phyloP scores from a whole-genome alignment of 2,888 invertebrate species.

The Acrobasis consociella region DNA sequence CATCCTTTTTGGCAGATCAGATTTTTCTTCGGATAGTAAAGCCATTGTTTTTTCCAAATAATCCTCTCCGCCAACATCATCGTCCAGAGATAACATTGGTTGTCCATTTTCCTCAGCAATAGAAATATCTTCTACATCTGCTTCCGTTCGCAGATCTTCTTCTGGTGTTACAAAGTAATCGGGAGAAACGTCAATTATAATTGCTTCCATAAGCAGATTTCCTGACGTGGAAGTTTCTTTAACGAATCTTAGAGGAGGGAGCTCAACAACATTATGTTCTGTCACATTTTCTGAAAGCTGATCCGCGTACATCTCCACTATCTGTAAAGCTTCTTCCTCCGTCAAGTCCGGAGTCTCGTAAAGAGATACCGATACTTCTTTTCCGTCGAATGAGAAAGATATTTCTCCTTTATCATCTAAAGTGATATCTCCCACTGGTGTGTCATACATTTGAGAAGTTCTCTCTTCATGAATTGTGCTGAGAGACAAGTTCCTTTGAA shows the following conservation, averaged over 20 bases:
- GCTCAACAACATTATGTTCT: slow-evolving; percentile 92
- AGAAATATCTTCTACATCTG: slow-evolving; percentile 93
- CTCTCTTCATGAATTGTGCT: slow-evolving; percentile 96
- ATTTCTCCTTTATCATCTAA: slow-evolving; percentile 93
- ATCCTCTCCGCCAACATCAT: slow-evolving; percentile 79
- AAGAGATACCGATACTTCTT: slow-evolving; percentile 94
- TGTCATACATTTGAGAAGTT: slow-evolving; percentile 94
- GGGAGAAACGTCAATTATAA: slow-evolving; percentile 94
- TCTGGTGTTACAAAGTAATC: slow-evolving; percentile 91
- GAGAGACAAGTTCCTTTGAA: slow-evolving; percentile 90
- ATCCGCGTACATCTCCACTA: slow-evolving; percentile 97
- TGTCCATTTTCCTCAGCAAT: slow-evolving; percentile 87
- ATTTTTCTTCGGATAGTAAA: slow-evolving; percentile 74
- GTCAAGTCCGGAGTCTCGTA: slow-evolving; percentile 96
- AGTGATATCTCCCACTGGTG: slow-evolving; percentile 89
- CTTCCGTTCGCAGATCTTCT: slow-evolving; percentile 93
- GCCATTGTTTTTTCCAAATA: slow-evolving; percentile 78
- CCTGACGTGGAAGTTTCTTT: slow-evolving; percentile 95
- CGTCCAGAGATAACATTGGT: slow-evolving; percentile 74
- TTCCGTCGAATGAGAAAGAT: slow-evolving; percentile 95
- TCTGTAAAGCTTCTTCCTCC: slow-evolving; percentile 95
- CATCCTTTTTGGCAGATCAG: slow-evolving; percentile 81
- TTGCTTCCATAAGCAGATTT: slow-evolving; percentile 94
- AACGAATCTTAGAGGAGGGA: slow-evolving; percentile 93
- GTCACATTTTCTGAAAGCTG: slow-evolving; percentile 94